Percentiles rank a stretch among this genome's conserved stretches.
Evolutionary conservation across 2,888 invertebrate genomes (phyloP).

Genomic region (Amphimallon solstitiale): DNA sequence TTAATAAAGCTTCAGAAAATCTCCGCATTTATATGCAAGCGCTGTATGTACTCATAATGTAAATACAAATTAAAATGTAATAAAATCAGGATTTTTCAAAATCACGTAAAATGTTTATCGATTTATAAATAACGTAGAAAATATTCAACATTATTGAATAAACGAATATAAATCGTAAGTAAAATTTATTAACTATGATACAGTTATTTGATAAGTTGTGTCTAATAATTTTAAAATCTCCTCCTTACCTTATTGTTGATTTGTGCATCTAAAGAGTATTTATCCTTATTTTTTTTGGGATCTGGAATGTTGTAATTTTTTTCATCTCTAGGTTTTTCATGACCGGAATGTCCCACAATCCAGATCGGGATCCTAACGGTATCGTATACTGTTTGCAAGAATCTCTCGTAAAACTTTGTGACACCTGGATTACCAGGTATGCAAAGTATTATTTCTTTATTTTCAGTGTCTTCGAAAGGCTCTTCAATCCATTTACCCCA

Average conservation of each 20-base stretch:
- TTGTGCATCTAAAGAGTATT: conserved; percentile 83
- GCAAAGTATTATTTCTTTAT: conserved; percentile 74
- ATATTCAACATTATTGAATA: too few species aligned
- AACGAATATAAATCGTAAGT: too few species aligned
- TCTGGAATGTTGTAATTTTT: conserved; percentile 64
- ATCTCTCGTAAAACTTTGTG: conserved; percentile 81
- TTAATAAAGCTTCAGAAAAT: too few species aligned
- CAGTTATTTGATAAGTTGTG: too few species aligned
- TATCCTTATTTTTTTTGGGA: conserved; percentile 66
- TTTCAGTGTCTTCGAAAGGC: conserved; percentile 63
- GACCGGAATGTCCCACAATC: conserved; percentile 85
- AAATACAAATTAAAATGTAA: too few species aligned
- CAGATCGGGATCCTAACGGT: conserved; percentile 76
- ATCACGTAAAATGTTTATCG: too few species aligned
- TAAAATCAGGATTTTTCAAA: too few species aligned
- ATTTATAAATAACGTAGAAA: too few species aligned
- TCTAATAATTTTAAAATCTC: background rate
- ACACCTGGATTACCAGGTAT: conserved; percentile 92
- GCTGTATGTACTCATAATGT: too few species aligned
- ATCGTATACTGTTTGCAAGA: conserved; percentile 72
- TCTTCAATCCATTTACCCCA: conserved; percentile 79
- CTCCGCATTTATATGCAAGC: too few species aligned
- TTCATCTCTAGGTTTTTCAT: conserved; percentile 73
- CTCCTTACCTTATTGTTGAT: conserved; percentile 74
- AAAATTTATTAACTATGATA: too few species aligned